Evolutionary conservation across 2,888 invertebrate species (phyloP), one percentile per base, ranked within the genome.

Genomic region (Tholera decimalis): DNA sequence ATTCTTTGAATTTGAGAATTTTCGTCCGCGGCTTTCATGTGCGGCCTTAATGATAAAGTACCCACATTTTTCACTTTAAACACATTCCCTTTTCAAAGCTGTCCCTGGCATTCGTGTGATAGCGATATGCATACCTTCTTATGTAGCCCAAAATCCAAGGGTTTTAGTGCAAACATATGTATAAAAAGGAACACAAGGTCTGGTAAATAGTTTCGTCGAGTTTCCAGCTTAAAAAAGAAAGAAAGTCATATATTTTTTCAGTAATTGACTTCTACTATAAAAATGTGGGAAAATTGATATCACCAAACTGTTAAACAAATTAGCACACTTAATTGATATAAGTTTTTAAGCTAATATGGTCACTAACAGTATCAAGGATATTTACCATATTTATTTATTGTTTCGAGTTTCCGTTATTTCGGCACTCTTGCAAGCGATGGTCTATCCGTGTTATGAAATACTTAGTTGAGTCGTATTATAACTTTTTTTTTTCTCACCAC

Each of bases 1-100:
- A 79, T 79, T 79, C 77, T 72, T 74, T 66, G 60, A 53, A 64
- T 69, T 59, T 69, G 20, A 55, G 49, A 50, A 69, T 64, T 74
- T 77, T 69, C 60, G 55, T 57, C 41, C 43, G 51, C 51, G 47
- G 59, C 60, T 68, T 79, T 75, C 62, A 73, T 55, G 54, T 75
- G 61, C 46, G 62, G 37, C 59, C 55, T 49, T 63, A 53, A 63
- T 76, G 72, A 64, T 64, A 77, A 72, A 76, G 72, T 53, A 33
- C 63, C 63, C 55, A 63, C 56, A 71, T 74, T 76, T 76, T 74
- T 76, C 56, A 63, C 72, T 71, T 64, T 60, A 59, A 64, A 64
- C 56, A 60, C 56, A 73, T 73, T 73, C 77, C 55, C 44, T 71
- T 76, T 73, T 56, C 41, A 76, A 76, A 71, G 71, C 72, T 44